phyloP scores from a whole-genome alignment of 2,888 invertebrate genomes.

The Sericinus montela region DNA sequence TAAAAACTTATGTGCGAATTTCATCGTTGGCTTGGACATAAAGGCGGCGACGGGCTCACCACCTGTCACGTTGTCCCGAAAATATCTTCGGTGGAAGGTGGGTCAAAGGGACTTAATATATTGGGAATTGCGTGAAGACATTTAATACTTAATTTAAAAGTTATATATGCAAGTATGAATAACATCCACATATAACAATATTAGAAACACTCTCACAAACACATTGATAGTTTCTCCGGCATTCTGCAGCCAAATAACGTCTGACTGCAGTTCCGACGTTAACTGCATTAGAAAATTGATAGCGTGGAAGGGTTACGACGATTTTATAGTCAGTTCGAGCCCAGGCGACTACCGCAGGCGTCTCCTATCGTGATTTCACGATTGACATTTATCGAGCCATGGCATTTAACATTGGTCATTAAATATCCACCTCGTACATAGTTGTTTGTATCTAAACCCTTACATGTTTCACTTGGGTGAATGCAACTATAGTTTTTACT shows the following conservation, averaged over 20 bases:
- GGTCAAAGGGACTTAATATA: too few species aligned
- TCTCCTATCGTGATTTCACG: slow-evolving; percentile 6
- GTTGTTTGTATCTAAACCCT: background rate
- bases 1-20: too few species aligned
- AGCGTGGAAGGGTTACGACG: slow-evolving; percentile 41
- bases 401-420: slow-evolving; percentile 4
- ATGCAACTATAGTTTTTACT: background rate
- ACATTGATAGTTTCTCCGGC: background rate
- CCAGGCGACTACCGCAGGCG: slow-evolving; percentile 11
- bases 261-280: slow-evolving; percentile 42
- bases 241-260: slow-evolving; percentile 3
- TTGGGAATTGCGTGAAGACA: too few species aligned
- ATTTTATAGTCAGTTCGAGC: slow-evolving; percentile 36
- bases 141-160: too few species aligned
- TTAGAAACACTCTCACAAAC: too few species aligned
- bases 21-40: too few species aligned
- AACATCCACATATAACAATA: too few species aligned
- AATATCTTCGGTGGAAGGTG: too few species aligned
- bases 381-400: slow-evolving; percentile 35
- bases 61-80: too few species aligned
- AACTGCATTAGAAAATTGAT: slow-evolving; percentile 51
- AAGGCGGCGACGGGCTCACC: too few species aligned
- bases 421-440: background rate
- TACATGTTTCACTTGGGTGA: too few species aligned
- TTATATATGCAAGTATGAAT: too few species aligned